Percentiles rank a stretch among this genome's conserved stretches.
These are phyloP conservation scores for Drosophila peninsularis DNA, from an alignment of 2,888 invertebrate species.

Conservation along the genomic window DNA sequence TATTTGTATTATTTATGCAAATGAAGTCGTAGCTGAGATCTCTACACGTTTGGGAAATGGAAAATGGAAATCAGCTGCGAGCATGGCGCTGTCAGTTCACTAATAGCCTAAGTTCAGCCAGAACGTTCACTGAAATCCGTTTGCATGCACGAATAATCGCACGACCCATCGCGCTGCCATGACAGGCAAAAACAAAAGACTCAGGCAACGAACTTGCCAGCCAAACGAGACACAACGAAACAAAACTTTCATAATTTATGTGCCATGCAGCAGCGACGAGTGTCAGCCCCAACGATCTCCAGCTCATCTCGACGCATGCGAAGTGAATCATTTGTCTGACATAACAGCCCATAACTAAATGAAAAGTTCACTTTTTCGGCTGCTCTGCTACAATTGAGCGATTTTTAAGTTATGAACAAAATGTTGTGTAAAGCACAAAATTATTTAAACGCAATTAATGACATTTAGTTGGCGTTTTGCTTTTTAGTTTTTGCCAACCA, in stretches of 20 bases:
- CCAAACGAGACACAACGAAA: slow-evolving; percentile 5
- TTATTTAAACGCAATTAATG: slow-evolving; percentile 76
- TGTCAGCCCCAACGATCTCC: slow-evolving; percentile 44
- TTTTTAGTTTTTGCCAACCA: slow-evolving; percentile 59
- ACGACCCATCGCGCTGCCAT: slow-evolving; percentile 22
- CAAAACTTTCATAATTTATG: slow-evolving; percentile 50
- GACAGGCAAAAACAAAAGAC: slow-evolving; percentile 65
- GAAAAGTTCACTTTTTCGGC: slow-evolving; percentile 26
- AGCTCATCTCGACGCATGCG: slow-evolving; percentile 31
- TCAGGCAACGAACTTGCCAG: slow-evolving; percentile 63
- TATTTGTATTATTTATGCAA: slow-evolving; percentile 39
- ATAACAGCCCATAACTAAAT: slow-evolving; percentile 49
- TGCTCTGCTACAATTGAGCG: slow-evolving; percentile 73
- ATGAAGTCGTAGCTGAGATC: slow-evolving; percentile 24
- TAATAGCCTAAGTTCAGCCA: slow-evolving; percentile 1
- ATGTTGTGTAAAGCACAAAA: slow-evolving; percentile 55
- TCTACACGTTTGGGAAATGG: neutral
- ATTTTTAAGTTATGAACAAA: slow-evolving; percentile 63
- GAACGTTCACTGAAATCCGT: slow-evolving; percentile 33
- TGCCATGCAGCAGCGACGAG: slow-evolving; percentile 31
- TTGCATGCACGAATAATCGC: slow-evolving; percentile 36
- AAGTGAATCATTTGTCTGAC: slow-evolving; percentile 46
- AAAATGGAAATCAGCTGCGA: slow-evolving; percentile 5
- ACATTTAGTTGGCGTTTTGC: slow-evolving; percentile 59
- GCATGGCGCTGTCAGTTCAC: neutral